A percentile compares a stretch with the other conserved stretches of the same genome.
Evolutionary conservation across 1,140 invertebrate genomes (phyloP).

Genomic region (Aphaenogaster floridana): DNA sequence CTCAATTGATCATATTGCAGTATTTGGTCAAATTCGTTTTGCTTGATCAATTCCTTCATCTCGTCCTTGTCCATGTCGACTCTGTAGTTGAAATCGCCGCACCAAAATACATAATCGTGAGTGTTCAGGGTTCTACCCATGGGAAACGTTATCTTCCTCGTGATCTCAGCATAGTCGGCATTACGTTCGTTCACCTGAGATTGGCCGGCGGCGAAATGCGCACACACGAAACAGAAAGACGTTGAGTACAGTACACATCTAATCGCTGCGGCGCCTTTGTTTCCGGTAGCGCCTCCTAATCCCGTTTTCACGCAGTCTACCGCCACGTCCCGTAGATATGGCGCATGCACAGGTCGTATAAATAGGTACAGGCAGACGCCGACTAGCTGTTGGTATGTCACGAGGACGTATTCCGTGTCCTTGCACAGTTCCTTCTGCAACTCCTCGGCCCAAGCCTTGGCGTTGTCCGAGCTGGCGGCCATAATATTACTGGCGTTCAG

Average conservation of each 20-base stretch:
- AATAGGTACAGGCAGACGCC: constrained; percentile 99
- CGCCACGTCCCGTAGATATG: constrained; percentile 96
- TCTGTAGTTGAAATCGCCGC: constrained; percentile 99
- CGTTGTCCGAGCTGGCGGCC: constrained; percentile 98
- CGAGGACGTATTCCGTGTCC: constrained; percentile 95
- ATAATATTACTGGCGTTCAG: constrained; percentile 99
- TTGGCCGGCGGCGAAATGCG: constrained; percentile 99
- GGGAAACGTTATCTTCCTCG: constrained; percentile 96
- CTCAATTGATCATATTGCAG: constrained; percentile 96
- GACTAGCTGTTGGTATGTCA: constrained; percentile 98
- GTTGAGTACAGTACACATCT: constrained; percentile 96
- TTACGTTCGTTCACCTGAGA: constrained; percentile 98
- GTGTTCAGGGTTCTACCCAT: constrained; percentile 97
- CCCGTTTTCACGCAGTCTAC: constrained; percentile 99
- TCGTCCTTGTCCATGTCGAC: constrained; percentile 98
- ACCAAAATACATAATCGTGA: constrained; percentile 99
- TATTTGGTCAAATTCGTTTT: constrained; percentile 93
- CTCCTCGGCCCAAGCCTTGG: constrained; percentile 98
- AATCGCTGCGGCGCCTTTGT: constrained; percentile 99
- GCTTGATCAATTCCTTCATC: constrained; percentile 94
- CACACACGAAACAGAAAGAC: constrained; percentile 98
- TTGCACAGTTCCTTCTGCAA: constrained; percentile 96
- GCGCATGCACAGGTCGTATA: constrained; percentile 94
- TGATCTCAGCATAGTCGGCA: constrained; percentile 98
- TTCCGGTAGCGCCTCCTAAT: constrained; percentile 97